Conservation (phyloP, 1,140 invertebrate species). For the Calycopis cecrops region DNA sequence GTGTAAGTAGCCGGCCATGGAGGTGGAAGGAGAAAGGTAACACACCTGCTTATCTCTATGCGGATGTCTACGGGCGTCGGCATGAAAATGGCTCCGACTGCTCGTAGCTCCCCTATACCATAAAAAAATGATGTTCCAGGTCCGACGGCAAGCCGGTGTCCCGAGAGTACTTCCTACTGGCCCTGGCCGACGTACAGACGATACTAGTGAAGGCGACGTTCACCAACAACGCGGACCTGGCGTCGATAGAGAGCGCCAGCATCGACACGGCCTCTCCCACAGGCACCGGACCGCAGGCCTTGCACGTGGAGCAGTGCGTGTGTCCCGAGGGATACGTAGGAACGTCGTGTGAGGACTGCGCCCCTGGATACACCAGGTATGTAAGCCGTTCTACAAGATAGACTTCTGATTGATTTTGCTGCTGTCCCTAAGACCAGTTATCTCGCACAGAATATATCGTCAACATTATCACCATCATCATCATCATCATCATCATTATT, state of each 20-base stretch:
- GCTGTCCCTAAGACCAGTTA: slow-evolving; percentile 7
- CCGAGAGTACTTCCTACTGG: slow-evolving; percentile 93
- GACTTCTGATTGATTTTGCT: not conserved
- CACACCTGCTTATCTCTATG: too few relatives aligned
- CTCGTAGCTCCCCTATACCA: too few relatives aligned
- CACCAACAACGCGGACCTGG: slow-evolving; percentile 83
- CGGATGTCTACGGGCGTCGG: too few relatives aligned
- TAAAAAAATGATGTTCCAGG: slow-evolving; percentile 38
- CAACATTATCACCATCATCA: too few relatives aligned
- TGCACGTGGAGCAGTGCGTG: slow-evolving; percentile 90
- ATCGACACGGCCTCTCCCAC: slow-evolving; percentile 87
- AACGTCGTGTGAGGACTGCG: slow-evolving; percentile 93
- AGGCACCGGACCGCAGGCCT: slow-evolving; percentile 80
- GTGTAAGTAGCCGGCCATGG: too few relatives aligned
- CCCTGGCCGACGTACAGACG: slow-evolving; percentile 89
- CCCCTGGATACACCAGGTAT: slow-evolving; percentile 87
- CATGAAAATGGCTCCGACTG: too few relatives aligned
- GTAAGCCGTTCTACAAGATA: not conserved
- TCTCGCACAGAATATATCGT: too few relatives aligned
- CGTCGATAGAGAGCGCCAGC: slow-evolving; percentile 82
- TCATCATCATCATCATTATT: too few relatives aligned
- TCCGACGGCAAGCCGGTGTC: slow-evolving; percentile 88
- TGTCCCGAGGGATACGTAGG: slow-evolving; percentile 89
- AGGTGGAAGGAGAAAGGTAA: too few relatives aligned
- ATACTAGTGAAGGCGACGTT: slow-evolving; percentile 96